Base-by-base conservation (phyloP, 1,140 invertebrate species). In the Polypedilum vanderplanki region DNA sequence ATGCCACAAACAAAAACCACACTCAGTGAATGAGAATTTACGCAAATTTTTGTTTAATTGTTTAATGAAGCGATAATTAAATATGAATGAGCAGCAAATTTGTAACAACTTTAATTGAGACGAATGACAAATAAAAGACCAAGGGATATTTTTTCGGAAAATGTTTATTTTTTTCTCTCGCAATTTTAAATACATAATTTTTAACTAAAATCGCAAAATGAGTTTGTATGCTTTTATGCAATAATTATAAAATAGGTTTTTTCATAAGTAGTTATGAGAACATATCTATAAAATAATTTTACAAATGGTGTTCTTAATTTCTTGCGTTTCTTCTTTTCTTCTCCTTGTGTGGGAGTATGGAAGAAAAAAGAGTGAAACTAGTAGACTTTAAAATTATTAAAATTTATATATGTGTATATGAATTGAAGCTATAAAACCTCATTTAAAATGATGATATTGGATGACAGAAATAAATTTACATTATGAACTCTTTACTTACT, bases 151-250 rank as follows among this genome's bases (percentile, higher is more conserved):
- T 57, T 57, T 57, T 57, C 46, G 3, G 46, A 57, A 57, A 57
- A n/a, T 57, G 12, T 57, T 57, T 57, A 46, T 57, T 57, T 46
- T 46, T 57, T 33, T 33, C 24, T 57, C 46, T 57, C 46, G 46
- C 46, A 57, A 4, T 57, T 57, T n/a, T 57, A 57, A 57, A 57
- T 57, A 57, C 46, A 57, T 57, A 57, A 57, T 57, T 57, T 57
- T 57, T n/a, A 57, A 57, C 46, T 57, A 57, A 57, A 57, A 57
- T 57, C 46, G 46, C 46, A 12, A 57, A 57, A 57, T 57, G 46
- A 57, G 46, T 57, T 57, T 12, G 15, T 57, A n/a, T 15, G 8
- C n/a, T 57, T 57, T n/a, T n/a, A 57, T 57, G 46, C 46, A 57
- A n/a, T 57, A 57, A 57, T 57, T 57, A 57, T n/a, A 57, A 57